phyloP scores from a whole-genome alignment of 1,140 invertebrate species.

The Drosophila bipectinata region DNA sequence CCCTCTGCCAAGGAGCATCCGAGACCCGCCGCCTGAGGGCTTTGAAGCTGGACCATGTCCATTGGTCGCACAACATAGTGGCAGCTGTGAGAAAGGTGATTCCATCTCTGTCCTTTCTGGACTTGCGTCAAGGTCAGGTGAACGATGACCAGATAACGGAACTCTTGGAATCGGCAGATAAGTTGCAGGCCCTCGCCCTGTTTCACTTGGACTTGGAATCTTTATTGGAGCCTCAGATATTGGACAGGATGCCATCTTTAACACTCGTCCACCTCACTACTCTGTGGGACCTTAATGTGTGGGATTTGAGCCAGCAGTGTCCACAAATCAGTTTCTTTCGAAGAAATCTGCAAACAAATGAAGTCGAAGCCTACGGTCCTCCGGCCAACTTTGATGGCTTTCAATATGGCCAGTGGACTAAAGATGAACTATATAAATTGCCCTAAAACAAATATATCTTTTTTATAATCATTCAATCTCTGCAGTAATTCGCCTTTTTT shows the following conservation, averaged over 20 bases:
- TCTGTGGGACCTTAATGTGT: not conserved
- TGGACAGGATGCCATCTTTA: conserved; percentile 8
- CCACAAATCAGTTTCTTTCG: conserved; percentile 43
- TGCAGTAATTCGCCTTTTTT: no score
- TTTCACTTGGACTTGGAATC: conserved; percentile 7
- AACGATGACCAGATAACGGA: conserved; percentile 36
- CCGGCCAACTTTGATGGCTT: not conserved
- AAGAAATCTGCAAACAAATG: conserved; percentile 21
- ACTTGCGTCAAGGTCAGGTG: conserved; percentile 51
- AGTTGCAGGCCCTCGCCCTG: conserved; percentile 34
- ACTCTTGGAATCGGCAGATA: conserved; percentile 36
- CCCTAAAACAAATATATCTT: not conserved
- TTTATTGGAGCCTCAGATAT: not conserved
- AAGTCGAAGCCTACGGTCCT: not conserved
- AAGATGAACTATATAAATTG: not conserved
- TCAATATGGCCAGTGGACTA: not conserved
- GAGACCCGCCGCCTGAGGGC: conserved; percentile 23
- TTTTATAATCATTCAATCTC: no score
- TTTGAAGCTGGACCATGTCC: conserved; percentile 48
- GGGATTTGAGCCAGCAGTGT: conserved; percentile 17
- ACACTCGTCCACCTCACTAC: conserved; percentile 20
- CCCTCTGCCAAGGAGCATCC: conserved; percentile 41
- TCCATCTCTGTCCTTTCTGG: conserved; percentile 36
- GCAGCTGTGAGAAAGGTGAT: conserved; percentile 19
- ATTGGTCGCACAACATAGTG: conserved; percentile 33